Evolutionary conservation across 2,797 vertebrate species (phyloP).

Genomic region (Halcyon leucocephala): DNA sequence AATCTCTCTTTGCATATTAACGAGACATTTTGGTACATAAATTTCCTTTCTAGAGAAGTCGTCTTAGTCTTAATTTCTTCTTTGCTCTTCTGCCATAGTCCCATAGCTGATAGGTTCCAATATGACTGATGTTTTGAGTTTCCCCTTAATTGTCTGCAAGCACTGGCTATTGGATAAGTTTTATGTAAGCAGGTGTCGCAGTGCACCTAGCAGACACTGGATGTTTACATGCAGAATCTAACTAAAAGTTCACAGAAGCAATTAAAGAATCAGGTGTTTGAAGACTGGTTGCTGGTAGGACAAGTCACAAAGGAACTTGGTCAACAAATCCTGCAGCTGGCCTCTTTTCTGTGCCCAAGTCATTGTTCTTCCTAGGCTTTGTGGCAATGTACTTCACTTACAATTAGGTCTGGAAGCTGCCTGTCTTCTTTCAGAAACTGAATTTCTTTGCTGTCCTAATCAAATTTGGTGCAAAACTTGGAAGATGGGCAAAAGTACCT

Average conservation of each 20-base stretch:
- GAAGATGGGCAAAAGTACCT: background rate
- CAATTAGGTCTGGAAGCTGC: background rate
- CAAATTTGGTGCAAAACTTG: background rate
- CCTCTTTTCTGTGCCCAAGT: background rate
- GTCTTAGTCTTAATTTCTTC: background rate
- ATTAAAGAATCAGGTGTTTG: background rate
- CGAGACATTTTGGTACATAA: background rate
- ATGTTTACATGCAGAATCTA: background rate
- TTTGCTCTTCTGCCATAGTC: background rate
- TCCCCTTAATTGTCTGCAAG: background rate
- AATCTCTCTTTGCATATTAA: background rate
- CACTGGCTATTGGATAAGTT: background rate
- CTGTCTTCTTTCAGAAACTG: background rate
- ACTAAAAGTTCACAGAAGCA: background rate
- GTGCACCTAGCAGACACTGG: background rate
- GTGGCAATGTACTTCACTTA: background rate
- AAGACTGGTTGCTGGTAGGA: background rate
- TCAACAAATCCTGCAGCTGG: background rate
- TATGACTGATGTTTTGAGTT: background rate
- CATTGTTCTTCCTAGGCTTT: background rate
- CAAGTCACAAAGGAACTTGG: background rate
- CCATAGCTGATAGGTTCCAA: background rate
- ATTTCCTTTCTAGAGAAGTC: background rate
- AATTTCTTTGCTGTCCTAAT: background rate
- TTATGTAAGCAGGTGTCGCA: background rate